Percentiles rank a stretch among this genome's conserved stretches.
These are phyloP conservation scores for Deroptyus accipitrinus DNA, from an alignment of 2,113 vertebrate genomes.

Conservation along the genomic window DNA sequence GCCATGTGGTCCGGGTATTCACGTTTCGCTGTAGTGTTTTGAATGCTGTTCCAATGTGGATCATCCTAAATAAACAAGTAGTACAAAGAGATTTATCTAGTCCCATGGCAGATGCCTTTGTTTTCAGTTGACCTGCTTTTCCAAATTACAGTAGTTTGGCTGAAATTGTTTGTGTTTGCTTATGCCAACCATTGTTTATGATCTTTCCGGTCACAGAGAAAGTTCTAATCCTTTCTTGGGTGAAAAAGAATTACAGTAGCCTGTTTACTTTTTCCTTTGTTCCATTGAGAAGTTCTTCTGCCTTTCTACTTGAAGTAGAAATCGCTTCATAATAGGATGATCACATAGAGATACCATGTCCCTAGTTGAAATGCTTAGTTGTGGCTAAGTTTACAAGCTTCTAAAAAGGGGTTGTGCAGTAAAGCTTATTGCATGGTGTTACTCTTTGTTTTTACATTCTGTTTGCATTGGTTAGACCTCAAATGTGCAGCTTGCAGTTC, in stretches of 20 bases:
- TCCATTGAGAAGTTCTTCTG: neutral
- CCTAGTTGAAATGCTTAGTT: rapidly evolving
- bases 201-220: neutral
- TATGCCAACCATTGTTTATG: neutral
- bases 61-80: neutral
- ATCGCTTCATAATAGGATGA: neutral
- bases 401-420: neutral
- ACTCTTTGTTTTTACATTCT: neutral
- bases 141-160: neutral
- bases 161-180: neutral
- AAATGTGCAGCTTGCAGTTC: neutral
- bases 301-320: neutral
- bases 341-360: neutral
- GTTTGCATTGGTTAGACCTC: neutral
- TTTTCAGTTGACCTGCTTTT: constrained; percentile 11
- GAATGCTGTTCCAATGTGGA: neutral
- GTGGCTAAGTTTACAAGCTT: neutral
- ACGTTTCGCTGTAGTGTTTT: neutral
- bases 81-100: neutral
- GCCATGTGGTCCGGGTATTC: neutral
- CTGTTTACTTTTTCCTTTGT: neutral
- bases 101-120: neutral
- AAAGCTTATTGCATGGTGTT: neutral
- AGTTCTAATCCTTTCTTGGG: neutral
- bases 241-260: neutral